A percentile compares a stretch with the other conserved stretches of the same genome.
Evolutionary conservation across 2,888 invertebrate genomes (phyloP).

Genomic region (Drosophila ustulata): DNA sequence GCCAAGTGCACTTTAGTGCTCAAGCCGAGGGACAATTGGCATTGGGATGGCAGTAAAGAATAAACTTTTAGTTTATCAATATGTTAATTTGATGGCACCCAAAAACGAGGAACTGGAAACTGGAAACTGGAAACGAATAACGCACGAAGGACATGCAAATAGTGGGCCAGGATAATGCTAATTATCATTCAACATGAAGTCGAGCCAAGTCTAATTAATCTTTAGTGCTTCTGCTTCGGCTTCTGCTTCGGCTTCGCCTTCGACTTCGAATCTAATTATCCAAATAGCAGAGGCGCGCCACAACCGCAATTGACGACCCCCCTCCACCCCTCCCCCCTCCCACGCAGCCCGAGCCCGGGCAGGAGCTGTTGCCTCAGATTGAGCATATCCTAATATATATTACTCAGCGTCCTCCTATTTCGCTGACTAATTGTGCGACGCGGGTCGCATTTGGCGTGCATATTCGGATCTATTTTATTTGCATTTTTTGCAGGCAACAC

Average conservation of each 20-base stretch:
- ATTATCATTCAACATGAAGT: constrained; percentile 55
- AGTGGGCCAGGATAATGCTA: constrained; percentile 44
- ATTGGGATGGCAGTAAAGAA: background rate
- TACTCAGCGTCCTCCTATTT: constrained; percentile 32
- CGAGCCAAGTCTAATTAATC: constrained; percentile 67
- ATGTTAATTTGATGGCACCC: constrained; percentile 52
- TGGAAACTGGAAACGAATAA: background rate
- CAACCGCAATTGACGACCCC: constrained; percentile 32
- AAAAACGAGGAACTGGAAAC: constrained; percentile 3
- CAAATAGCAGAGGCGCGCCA: constrained; percentile 62
- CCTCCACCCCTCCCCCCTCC: constrained; percentile 4
- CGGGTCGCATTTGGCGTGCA: constrained; percentile 37
- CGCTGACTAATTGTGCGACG: constrained; percentile 71
- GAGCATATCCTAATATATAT: constrained; percentile 36
- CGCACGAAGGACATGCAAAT: constrained; percentile 34
- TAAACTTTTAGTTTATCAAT: constrained; percentile 41
- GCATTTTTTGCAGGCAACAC: constrained; percentile 36
- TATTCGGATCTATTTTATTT: constrained; percentile 10
- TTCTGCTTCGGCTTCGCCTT: constrained; percentile 37
- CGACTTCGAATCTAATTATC: constrained; percentile 68
- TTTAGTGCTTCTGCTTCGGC: constrained; percentile 60
- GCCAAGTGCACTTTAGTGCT: constrained; percentile 32
- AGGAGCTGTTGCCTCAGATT: constrained; percentile 10
- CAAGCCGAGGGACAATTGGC: constrained; percentile 9
- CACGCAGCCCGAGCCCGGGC: background rate